A percentile compares a stretch with the other conserved stretches of the same genome.
These are phyloP conservation scores for Poecilia velifera DNA, from an alignment of 2,797 vertebrate species.

Conservation along the genomic window DNA sequence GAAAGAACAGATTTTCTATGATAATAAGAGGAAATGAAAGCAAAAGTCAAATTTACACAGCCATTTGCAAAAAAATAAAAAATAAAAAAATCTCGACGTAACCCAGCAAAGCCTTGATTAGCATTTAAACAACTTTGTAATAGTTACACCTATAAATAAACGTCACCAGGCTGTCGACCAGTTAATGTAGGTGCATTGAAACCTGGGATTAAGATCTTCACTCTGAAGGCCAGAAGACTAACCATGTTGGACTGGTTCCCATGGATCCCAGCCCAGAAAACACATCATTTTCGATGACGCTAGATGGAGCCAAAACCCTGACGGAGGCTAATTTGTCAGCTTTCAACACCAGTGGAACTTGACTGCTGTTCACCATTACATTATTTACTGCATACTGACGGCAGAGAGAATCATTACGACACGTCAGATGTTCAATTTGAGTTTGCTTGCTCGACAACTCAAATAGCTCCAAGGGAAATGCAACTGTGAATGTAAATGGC, in stretches of 20 bases:
- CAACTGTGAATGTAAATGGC: background rate
- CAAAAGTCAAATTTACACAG: background rate
- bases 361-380: constrained; percentile 5
- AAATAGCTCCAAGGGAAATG: background rate
- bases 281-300: constrained; percentile 16
- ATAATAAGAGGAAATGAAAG: background rate
- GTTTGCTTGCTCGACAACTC: background rate
- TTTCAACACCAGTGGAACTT: constrained; percentile 17
- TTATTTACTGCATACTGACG: background rate
- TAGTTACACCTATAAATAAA: background rate
- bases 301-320: constrained; percentile 50
- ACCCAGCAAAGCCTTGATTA: background rate
- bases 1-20: background rate
- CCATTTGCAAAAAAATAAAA: background rate
- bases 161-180: background rate
- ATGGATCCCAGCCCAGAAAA: constrained; percentile 35
- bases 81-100: background rate
- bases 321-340: constrained; percentile 11
- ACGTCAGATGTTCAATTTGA: background rate
- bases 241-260: constrained; percentile 20
- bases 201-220: background rate
- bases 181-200: constrained; percentile 1
- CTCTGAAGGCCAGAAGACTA: constrained; percentile 11
- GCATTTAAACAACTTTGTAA: background rate
- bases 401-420: background rate